A percentile compares a stretch with the other conserved stretches of the same genome.
Conservation (phyloP, 2,888 invertebrate species). For the Bugulina stolonifera region DNA sequence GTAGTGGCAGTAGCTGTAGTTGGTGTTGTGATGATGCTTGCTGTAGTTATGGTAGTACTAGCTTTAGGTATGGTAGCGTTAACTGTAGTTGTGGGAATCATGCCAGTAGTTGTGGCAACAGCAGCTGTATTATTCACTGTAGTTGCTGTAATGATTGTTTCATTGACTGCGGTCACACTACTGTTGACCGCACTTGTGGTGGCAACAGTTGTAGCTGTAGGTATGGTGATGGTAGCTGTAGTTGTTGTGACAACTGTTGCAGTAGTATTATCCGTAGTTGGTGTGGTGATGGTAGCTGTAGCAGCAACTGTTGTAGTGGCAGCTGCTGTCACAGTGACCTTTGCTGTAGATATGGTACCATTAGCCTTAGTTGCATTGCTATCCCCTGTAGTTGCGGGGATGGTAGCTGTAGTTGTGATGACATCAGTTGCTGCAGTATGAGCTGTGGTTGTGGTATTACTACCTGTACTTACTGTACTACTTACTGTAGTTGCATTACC, state of each 20-base stretch:
- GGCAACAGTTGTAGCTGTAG: neutral
- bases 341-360: neutral
- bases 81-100: slow-evolving; percentile 2
- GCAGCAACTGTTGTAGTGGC: slow-evolving; percentile 21
- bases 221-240: slow-evolving; percentile 10
- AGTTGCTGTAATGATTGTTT: neutral
- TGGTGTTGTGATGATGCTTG: neutral
- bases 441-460: too few relatives aligned
- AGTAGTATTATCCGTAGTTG: slow-evolving; percentile 25
- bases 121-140: slow-evolving; percentile 14
- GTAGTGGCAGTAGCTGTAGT: slow-evolving; percentile 25
- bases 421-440: neutral
- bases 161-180: neutral
- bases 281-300: slow-evolving; percentile 20
- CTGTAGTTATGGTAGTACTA: slow-evolving; percentile 10
- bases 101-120: slow-evolving; percentile 23
- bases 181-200: slow-evolving; percentile 9
- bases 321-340: slow-evolving; percentile 3
- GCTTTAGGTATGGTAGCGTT: slow-evolving; percentile 6
- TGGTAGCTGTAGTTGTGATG: slow-evolving; percentile 1
- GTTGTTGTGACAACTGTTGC: slow-evolving; percentile 7
- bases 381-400: neutral
- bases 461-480: too few relatives aligned
- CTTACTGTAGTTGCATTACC: too few relatives aligned
- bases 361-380: neutral